These are phyloP conservation scores for Petrolisthes manimaculis DNA, from an alignment of 2,888 invertebrate species.

Conservation along the genomic window DNA sequence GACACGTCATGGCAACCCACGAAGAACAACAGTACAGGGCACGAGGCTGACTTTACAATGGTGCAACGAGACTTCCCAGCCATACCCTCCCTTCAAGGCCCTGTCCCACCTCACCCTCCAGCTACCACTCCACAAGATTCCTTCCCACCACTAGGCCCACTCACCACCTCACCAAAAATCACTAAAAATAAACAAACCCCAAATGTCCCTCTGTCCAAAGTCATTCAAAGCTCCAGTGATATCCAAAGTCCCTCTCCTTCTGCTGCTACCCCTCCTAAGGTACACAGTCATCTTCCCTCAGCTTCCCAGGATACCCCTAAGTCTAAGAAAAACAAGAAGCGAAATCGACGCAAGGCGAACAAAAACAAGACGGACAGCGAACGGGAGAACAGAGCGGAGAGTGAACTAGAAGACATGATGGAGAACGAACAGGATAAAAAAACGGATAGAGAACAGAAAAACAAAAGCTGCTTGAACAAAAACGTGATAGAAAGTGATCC, in stretches of 20 bases:
- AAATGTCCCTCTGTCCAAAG: background rate
- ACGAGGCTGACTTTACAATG: conserved; percentile 4
- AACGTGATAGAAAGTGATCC: too few species aligned
- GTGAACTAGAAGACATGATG: too few species aligned
- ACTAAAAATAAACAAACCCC: background rate
- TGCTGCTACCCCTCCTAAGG: background rate
- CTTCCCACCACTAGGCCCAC: background rate
- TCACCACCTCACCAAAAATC: background rate
- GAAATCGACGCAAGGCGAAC: conserved; percentile 9
- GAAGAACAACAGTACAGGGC: background rate
- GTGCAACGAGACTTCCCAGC: conserved; percentile 26
- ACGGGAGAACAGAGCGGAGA: too few species aligned
- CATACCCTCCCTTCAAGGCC: background rate
- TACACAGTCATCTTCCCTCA: background rate
- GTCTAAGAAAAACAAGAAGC: conserved; percentile 16
- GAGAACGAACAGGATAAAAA: too few species aligned
- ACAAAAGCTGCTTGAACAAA: too few species aligned
- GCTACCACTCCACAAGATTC: background rate
- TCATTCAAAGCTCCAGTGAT: background rate
- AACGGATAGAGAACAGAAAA: too few species aligned
- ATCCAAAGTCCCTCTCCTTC: background rate
- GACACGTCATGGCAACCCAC: background rate
- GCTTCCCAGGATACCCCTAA: background rate
- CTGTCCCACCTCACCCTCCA: background rate
- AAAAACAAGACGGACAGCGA: too few species aligned